Evolutionary conservation across 2,113 vertebrate genomes (phyloP).

Genomic region (Macroglossus sobrinus): DNA sequence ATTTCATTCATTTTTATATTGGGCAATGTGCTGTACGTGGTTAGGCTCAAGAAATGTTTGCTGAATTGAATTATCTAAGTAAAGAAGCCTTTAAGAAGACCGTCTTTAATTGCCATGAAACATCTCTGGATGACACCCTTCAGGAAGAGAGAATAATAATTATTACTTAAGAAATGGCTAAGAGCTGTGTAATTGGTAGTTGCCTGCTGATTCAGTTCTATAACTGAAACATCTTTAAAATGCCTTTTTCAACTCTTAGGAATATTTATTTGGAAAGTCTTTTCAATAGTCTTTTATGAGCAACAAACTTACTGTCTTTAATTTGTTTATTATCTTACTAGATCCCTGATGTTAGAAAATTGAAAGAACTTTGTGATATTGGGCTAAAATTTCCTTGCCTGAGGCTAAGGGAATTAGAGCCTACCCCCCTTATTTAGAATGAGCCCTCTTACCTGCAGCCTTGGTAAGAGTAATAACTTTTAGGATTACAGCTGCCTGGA

Average conservation of each 20-base stretch:
- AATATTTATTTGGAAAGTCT: neutral
- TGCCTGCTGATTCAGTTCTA: neutral
- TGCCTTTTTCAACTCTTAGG: neutral
- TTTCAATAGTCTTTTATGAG: neutral
- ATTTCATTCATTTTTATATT: neutral
- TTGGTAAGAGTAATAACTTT: neutral
- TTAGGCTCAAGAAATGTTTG: neutral
- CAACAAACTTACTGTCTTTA: neutral
- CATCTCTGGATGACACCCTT: neutral
- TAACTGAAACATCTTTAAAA: neutral
- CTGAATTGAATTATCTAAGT: neutral
- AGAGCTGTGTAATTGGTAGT: neutral
- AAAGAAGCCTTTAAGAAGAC: neutral
- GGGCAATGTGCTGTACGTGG: neutral
- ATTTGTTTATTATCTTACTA: neutral
- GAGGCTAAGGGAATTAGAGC: neutral
- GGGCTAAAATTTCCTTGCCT: neutral
- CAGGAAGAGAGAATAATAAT: neutral
- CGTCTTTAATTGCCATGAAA: neutral
- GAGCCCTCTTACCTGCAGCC: neutral
- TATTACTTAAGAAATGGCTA: neutral
- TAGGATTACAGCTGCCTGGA: neutral
- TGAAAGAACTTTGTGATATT: neutral
- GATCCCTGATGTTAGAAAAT: neutral
- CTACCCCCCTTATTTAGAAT: neutral